Percentiles rank a stretch among this genome's conserved stretches.
Conservation (phyloP, 2,797 vertebrate genomes). For the Alauda arvensis region DNA sequence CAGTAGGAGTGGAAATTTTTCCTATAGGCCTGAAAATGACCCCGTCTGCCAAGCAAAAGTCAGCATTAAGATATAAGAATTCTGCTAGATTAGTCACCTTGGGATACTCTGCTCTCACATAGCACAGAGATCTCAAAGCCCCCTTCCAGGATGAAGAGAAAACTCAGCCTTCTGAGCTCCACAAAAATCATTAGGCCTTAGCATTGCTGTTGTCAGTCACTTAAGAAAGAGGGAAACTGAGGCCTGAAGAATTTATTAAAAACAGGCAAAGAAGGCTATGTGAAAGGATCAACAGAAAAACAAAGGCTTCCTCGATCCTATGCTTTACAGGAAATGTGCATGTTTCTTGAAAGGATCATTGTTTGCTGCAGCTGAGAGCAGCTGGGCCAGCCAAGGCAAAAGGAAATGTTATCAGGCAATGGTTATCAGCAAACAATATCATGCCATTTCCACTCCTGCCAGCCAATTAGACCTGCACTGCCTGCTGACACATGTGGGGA, state of each 20-base stretch:
- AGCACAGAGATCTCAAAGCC: neutral
- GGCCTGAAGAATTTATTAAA: neutral
- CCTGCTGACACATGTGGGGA: neutral
- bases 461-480: neutral
- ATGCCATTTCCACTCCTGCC: slow-evolving; percentile 19
- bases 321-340: neutral
- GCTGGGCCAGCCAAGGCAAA: slow-evolving; percentile 25
- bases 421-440: slow-evolving; percentile 17
- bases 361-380: slow-evolving; percentile 43
- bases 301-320: neutral
- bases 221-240: neutral
- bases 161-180: neutral
- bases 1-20: slow-evolving; percentile 72
- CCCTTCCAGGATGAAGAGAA: neutral
- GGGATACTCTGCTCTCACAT: neutral
- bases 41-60: slow-evolving; percentile 66
- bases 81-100: slow-evolving; percentile 35
- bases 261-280: neutral
- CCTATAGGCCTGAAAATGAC: slow-evolving; percentile 67
- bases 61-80: slow-evolving; percentile 64
- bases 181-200: neutral
- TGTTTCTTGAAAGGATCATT: slow-evolving; percentile 26
- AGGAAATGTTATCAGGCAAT: slow-evolving; percentile 8
- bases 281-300: neutral
- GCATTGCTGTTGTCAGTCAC: neutral